Conservation (phyloP, 1,140 invertebrate genomes). For the Drosophila ohnishii region DNA sequence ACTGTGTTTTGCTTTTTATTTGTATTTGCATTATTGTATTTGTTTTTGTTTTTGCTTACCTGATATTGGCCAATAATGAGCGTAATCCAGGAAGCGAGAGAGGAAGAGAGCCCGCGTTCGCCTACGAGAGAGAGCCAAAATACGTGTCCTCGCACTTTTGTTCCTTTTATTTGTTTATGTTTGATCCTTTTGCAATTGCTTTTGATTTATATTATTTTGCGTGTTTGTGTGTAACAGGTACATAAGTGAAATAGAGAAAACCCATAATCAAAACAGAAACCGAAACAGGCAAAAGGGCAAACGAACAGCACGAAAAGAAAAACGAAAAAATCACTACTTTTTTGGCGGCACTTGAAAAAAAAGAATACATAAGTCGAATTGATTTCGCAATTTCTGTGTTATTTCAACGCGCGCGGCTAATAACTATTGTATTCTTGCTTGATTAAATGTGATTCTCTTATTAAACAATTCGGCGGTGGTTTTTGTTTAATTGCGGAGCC, state of each 20-base stretch:
- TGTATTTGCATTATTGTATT: conserved; percentile 6
- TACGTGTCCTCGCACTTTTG: conserved; percentile 30
- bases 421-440: neutral
- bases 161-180: conserved; percentile 9
- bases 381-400: conserved; percentile 5
- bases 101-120: conserved; percentile 3
- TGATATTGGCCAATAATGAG: conserved; percentile 35
- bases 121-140: conserved; percentile 10
- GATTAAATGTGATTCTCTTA: neutral
- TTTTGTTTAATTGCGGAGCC: conserved; percentile 21
- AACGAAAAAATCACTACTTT: conserved; percentile 19
- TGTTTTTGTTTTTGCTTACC: conserved; percentile 36
- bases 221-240: conserved; percentile 33
- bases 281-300: conserved; percentile 42
- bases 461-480: conserved; percentile 2
- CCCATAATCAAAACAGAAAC: conserved; percentile 38
- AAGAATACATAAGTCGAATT: neutral
- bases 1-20: neutral
- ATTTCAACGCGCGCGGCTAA: neutral
- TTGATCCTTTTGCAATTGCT: conserved; percentile 22
- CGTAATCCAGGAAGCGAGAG: conserved; percentile 12
- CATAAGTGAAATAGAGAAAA: conserved; percentile 16
- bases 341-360: conserved; percentile 41
- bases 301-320: conserved; percentile 24
- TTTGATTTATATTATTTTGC: conserved; percentile 3